Percentiles rank a stretch among this genome's conserved stretches.
phyloP scores from a whole-genome alignment of 1,140 invertebrate species.

The Diachasma alloeum region DNA sequence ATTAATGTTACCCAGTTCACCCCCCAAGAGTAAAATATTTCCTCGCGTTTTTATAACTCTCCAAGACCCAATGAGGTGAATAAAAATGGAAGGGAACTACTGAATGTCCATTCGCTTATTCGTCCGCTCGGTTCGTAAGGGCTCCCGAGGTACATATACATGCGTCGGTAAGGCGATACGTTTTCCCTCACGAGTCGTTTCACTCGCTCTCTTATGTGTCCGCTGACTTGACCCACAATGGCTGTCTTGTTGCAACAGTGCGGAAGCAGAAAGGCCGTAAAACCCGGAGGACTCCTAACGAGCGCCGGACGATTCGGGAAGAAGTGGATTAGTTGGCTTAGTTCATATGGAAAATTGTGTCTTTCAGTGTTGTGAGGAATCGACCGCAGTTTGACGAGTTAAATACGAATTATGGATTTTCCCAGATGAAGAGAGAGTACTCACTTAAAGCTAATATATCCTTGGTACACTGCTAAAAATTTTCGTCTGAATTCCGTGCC shows the following conservation, averaged over 20 bases:
- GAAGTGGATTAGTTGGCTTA: neutral
- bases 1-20: too few relatives aligned
- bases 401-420: neutral
- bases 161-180: neutral
- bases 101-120: neutral
- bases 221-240: neutral
- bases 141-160: neutral
- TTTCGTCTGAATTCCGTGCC: too few relatives aligned
- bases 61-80: neutral
- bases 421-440: neutral
- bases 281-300: neutral
- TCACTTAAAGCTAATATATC: neutral
- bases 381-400: neutral
- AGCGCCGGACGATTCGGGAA: neutral
- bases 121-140: neutral
- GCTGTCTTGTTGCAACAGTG: neutral
- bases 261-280: neutral
- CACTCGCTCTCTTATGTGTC: neutral
- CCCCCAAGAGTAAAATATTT: neutral
- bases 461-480: too few relatives aligned
- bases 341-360: neutral
- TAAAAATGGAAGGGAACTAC: neutral
- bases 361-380: neutral
- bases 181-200: slow-evolving; percentile 5
- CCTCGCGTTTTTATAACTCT: neutral